These are phyloP conservation scores for Eudasyphora cyanicolor DNA, from an alignment of 2,888 invertebrate genomes.

Conservation along the genomic window DNA sequence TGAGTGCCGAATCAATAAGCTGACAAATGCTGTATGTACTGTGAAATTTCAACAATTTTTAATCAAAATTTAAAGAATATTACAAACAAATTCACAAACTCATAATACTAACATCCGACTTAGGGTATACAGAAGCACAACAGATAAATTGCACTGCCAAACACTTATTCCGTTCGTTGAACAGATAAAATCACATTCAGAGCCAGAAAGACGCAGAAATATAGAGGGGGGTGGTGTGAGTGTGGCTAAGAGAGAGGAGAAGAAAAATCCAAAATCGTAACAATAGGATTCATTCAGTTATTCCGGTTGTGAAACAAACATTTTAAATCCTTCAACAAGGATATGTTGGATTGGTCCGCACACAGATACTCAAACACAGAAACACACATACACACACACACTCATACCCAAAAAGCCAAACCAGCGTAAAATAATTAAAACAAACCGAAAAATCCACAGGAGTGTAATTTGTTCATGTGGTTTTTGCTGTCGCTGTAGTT, in stretches of 20 bases:
- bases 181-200: not conserved
- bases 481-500: not conserved
- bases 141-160: not conserved
- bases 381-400: not conserved
- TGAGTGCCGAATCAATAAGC: too few species aligned
- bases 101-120: not conserved
- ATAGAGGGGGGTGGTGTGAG: too few species aligned
- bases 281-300: not conserved
- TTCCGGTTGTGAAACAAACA: not conserved
- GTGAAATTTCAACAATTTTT: too few species aligned
- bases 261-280: not conserved
- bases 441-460: not conserved
- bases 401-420: not conserved
- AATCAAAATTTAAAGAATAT: too few species aligned
- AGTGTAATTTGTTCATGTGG: not conserved
- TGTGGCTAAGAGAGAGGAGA: too few species aligned
- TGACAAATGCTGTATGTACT: too few species aligned
- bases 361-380: too few species aligned
- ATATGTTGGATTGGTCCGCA: too few species aligned
- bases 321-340: conserved; percentile 1
- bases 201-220: not conserved
- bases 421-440: not conserved
- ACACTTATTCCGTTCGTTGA: not conserved
- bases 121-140: not conserved
- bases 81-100: too few species aligned